A percentile compares a stretch with the other conserved stretches of the same genome.
phyloP scores from a whole-genome alignment of 2,888 invertebrate species.

The Cremastinae sp. region DNA sequence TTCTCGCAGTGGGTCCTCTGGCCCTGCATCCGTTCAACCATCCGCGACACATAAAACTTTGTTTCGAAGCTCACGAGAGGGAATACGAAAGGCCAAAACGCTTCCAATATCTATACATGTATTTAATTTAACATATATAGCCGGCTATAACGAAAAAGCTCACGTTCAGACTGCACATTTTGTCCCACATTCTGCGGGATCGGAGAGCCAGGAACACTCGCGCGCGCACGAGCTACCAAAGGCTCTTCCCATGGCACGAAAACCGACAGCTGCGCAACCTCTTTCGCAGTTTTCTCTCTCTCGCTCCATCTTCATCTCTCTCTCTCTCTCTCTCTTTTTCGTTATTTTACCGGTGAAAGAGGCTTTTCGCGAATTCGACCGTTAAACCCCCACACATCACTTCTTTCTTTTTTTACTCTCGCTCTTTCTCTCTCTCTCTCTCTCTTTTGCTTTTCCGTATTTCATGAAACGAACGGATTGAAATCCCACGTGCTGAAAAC shows the following conservation, averaged over 20 bases:
- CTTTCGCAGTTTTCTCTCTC: slow-evolving; percentile 2
- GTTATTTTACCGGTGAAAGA: slow-evolving; percentile 5
- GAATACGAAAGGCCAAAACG: slow-evolving; percentile 45
- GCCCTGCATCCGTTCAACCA: slow-evolving; percentile 21
- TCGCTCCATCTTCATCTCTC: background rate
- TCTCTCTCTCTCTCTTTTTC: slow-evolving; percentile 21
- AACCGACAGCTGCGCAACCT: slow-evolving; percentile 65
- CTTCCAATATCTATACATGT: slow-evolving; percentile 24
- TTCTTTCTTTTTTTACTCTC: slow-evolving; percentile 1
- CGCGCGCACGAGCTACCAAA: slow-evolving; percentile 21
- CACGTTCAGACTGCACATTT: slow-evolving; percentile 47
- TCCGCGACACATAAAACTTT: slow-evolving; percentile 49
- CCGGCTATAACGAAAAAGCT: slow-evolving; percentile 34
- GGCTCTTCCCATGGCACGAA: slow-evolving; percentile 52
- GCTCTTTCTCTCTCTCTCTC: slow-evolving; percentile 3
- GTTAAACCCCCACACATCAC: slow-evolving; percentile 39
- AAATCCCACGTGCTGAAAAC: slow-evolving; percentile 24
- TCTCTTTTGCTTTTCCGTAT: slow-evolving; percentile 24
- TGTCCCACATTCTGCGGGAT: slow-evolving; percentile 47
- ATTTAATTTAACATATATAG: slow-evolving; percentile 3
- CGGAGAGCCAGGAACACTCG: slow-evolving; percentile 31
- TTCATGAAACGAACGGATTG: slow-evolving; percentile 42
- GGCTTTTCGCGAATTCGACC: slow-evolving; percentile 33
- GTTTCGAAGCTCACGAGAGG: slow-evolving; percentile 45
- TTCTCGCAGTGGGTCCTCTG: slow-evolving; percentile 18